Evolutionary conservation across 2,113 vertebrate genomes (phyloP).

Genomic region (Ariopsis seemanni): DNA sequence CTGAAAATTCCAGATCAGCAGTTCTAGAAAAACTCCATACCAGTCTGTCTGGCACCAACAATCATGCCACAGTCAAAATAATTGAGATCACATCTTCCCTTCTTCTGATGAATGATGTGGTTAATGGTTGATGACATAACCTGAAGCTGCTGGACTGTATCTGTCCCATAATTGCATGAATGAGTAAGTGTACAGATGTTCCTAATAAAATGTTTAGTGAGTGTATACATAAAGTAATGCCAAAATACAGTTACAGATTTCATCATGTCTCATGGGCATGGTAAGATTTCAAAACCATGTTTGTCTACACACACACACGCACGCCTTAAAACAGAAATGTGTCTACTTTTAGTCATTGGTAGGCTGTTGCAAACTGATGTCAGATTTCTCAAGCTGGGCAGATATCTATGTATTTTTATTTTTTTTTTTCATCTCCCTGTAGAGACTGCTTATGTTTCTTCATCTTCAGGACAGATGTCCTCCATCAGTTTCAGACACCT

Average conservation of each 20-base stretch:
- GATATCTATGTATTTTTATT: not conserved
- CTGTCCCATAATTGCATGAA: not conserved
- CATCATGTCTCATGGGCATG: conserved; percentile 9
- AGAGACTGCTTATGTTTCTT: not conserved
- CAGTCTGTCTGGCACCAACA: not conserved
- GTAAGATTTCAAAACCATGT: not conserved
- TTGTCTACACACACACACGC: not conserved
- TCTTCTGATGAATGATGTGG: not conserved
- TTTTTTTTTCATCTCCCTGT: not conserved
- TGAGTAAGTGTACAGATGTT: not conserved
- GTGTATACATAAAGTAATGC: not conserved
- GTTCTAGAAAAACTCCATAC: not conserved
- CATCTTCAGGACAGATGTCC: conserved; percentile 19
- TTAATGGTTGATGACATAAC: too few species aligned
- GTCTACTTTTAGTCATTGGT: not conserved
- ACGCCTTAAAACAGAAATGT: not conserved
- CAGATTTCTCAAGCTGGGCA: conserved; percentile 4
- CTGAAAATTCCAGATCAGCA: not conserved
- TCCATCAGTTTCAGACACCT: conserved; percentile 30
- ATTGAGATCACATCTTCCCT: not conserved
- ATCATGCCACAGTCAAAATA: not conserved
- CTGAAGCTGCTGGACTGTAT: not conserved
- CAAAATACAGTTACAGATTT: conserved; percentile 12
- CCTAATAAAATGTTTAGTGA: not conserved
- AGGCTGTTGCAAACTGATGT: not conserved